Percentiles rank a stretch among this genome's conserved stretches.
Evolutionary conservation across 2,113 vertebrate species (phyloP).

Genomic region (Sardina pilchardus): DNA sequence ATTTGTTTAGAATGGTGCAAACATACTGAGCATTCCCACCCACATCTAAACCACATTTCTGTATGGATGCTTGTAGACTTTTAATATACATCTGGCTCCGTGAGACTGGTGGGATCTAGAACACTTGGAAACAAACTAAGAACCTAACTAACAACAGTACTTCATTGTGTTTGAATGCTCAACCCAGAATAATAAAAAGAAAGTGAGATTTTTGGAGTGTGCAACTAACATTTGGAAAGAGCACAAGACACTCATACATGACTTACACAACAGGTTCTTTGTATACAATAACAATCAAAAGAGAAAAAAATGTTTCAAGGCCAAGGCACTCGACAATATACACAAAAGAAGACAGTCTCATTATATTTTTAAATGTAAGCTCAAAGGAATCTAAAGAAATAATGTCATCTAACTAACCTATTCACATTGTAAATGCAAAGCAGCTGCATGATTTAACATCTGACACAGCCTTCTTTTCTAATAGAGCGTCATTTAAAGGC

Average conservation of each 20-base stretch:
- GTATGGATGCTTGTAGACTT: not conserved
- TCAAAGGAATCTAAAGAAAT: slow-evolving; percentile 11
- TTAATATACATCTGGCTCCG: too few species aligned
- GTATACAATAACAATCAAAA: not conserved
- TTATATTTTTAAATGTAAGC: slow-evolving; percentile 10
- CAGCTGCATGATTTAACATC: slow-evolving; percentile 27
- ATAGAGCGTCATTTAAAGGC: not conserved
- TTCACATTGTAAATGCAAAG: not conserved
- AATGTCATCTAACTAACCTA: slow-evolving; percentile 12
- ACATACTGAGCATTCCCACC: not conserved
- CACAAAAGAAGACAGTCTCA: not conserved
- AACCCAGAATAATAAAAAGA: not conserved
- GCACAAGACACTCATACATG: not conserved
- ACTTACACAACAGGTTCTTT: slow-evolving; percentile 13
- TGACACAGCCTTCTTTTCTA: slow-evolving; percentile 30
- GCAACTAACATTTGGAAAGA: slow-evolving; percentile 7
- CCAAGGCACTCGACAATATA: not conserved
- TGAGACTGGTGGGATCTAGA: not conserved
- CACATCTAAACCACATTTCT: not conserved
- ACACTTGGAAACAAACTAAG: not conserved
- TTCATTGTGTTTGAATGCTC: not conserved
- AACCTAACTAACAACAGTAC: not conserved
- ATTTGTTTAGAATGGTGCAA: slow-evolving; percentile 4
- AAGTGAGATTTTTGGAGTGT: not conserved
- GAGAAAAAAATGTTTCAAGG: not conserved